These are phyloP conservation scores for Metallyticus violacea DNA, from an alignment of 2,888 invertebrate species.

Conservation along the genomic window DNA sequence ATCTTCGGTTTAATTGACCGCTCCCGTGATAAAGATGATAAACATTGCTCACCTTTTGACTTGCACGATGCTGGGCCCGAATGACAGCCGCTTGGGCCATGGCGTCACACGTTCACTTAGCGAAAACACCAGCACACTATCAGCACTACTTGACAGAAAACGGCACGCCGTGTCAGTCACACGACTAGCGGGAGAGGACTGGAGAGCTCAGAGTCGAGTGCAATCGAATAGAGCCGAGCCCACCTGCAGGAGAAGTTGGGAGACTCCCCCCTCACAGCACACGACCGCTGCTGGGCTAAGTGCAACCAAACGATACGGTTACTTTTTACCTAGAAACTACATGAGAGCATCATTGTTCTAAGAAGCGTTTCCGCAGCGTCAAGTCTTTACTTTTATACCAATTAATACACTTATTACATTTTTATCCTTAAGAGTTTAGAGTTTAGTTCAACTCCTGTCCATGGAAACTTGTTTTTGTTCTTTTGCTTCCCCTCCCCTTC, in stretches of 20 bases:
- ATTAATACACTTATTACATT: too few relatives aligned
- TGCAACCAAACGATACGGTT: neutral
- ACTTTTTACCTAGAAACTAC: neutral
- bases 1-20: too few relatives aligned
- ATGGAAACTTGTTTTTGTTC: too few relatives aligned
- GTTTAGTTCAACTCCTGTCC: too few relatives aligned
- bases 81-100: slow-evolving; percentile 44
- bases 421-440: too few relatives aligned
- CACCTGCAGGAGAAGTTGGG: neutral
- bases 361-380: neutral
- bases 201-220: neutral
- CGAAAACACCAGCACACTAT: neutral
- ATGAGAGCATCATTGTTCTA: neutral
- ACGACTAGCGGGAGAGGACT: neutral
- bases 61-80: slow-evolving; percentile 41
- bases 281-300: neutral
- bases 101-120: slow-evolving; percentile 34
- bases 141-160: too few relatives aligned
- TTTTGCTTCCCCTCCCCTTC: too few relatives aligned
- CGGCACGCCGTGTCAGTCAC: neutral
- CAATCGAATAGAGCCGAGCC: neutral
- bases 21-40: too few relatives aligned
- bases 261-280: neutral
- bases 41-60: slow-evolving; percentile 42
- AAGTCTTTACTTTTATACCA: too few relatives aligned